Conservation (phyloP, 2,888 invertebrate species). For the Heliconius aoede region DNA sequence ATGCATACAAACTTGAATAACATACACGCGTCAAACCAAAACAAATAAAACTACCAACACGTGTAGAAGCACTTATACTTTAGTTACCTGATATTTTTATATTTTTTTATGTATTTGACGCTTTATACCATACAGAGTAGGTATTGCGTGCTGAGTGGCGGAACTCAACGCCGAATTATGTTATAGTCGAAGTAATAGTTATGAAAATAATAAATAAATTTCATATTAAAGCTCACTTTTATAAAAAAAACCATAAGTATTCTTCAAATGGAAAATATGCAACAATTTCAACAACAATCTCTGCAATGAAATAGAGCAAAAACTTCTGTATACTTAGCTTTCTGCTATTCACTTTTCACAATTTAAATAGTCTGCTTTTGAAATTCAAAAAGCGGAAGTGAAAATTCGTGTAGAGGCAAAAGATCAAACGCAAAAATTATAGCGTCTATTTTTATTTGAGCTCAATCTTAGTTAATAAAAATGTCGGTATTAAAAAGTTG, state of each 20-base stretch:
- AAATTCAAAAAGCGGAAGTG: background rate
- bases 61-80: background rate
- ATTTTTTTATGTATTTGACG: too few species aligned
- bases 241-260: background rate
- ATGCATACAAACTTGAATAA: constrained; percentile 1
- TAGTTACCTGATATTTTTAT: background rate
- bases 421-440: constrained; percentile 2
- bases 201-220: background rate
- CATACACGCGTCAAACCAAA: background rate
- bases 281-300: constrained; percentile 2
- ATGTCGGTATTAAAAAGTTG: background rate
- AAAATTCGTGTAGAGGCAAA: background rate
- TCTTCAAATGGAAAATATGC: constrained; percentile 1
- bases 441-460: background rate
- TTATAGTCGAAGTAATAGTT: background rate
- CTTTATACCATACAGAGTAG: too few species aligned
- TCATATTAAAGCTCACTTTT: background rate
- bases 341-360: background rate
- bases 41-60: background rate
- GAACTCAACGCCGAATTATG: too few species aligned
- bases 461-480: background rate
- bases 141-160: too few species aligned
- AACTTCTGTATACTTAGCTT: constrained; percentile 14
- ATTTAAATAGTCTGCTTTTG: constrained; percentile 19
- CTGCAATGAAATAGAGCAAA: background rate